Conservation (phyloP, 2,113 vertebrate genomes). For the Perognathus longimembris region DNA sequence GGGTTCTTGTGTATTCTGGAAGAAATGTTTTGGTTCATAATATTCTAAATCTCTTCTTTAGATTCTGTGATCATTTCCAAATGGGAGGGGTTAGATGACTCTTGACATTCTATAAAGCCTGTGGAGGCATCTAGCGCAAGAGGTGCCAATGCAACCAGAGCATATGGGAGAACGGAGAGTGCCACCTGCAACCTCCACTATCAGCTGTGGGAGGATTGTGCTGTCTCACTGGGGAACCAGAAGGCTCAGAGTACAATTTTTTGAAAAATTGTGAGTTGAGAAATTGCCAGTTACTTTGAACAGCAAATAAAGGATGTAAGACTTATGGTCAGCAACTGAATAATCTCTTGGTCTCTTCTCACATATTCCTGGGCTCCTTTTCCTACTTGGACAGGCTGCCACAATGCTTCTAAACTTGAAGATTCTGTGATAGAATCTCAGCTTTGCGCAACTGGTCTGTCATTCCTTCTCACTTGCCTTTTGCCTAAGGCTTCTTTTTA, state of each 20-base stretch:
- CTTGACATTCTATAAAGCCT: neutral
- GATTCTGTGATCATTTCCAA: neutral
- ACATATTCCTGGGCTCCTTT: neutral
- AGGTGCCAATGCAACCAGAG: neutral
- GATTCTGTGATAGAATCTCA: neutral
- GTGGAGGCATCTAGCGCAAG: neutral
- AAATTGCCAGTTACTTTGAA: neutral
- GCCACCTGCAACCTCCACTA: neutral
- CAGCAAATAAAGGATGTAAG: neutral
- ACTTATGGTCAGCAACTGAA: neutral
- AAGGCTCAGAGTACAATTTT: neutral
- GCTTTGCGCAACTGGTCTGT: neutral
- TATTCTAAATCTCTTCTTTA: neutral
- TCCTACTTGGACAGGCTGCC: neutral
- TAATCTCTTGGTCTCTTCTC: neutral
- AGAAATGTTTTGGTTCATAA: neutral
- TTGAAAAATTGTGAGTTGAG: neutral
- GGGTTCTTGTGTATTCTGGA: neutral
- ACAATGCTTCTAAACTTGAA: neutral
- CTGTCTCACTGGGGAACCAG: neutral
- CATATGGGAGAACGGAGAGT: neutral
- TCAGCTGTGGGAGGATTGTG: neutral
- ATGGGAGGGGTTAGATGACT: neutral
- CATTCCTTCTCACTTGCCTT: neutral
- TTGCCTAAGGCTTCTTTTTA: slow-evolving; percentile 29